These are phyloP conservation scores for Nomada fabriciana DNA, from an alignment of 2,888 invertebrate genomes.

Conservation along the genomic window DNA sequence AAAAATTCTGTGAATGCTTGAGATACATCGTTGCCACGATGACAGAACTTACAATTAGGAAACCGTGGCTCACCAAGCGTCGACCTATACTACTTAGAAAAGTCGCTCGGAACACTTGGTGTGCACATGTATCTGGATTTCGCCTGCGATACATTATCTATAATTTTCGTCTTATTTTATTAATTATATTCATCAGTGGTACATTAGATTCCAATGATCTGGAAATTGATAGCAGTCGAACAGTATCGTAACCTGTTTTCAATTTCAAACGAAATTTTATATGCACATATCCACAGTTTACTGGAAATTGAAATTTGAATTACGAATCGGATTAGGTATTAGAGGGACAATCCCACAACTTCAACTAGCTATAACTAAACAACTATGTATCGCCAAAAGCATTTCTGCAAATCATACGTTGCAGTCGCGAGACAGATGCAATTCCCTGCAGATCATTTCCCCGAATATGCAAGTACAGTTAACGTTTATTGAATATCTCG, in stretches of 20 bases:
- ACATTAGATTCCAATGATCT: neutral
- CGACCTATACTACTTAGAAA: too few species aligned
- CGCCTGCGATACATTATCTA: too few species aligned
- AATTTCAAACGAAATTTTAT: neutral
- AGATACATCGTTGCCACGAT: too few species aligned
- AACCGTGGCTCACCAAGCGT: too few species aligned
- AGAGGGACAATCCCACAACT: neutral
- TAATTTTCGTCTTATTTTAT: neutral
- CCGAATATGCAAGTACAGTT: neutral
- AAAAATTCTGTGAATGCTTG: too few species aligned
- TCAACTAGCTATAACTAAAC: neutral
- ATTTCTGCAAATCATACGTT: neutral
- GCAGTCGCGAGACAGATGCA: neutral
- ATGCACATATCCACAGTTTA: neutral
- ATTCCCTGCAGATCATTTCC: neutral
- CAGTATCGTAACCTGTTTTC: neutral
- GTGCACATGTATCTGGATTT: too few species aligned
- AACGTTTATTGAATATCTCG: constrained; percentile 3
- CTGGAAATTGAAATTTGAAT: neutral
- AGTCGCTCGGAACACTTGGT: too few species aligned
- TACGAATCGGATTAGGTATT: neutral
- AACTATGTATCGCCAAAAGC: neutral
- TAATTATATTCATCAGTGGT: neutral
- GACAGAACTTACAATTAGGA: too few species aligned
- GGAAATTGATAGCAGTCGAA: neutral